A percentile compares a stretch with the other conserved stretches of the same genome.
Evolutionary conservation across 2,113 vertebrate genomes (phyloP).

Genomic region (Athene cunicularia): DNA sequence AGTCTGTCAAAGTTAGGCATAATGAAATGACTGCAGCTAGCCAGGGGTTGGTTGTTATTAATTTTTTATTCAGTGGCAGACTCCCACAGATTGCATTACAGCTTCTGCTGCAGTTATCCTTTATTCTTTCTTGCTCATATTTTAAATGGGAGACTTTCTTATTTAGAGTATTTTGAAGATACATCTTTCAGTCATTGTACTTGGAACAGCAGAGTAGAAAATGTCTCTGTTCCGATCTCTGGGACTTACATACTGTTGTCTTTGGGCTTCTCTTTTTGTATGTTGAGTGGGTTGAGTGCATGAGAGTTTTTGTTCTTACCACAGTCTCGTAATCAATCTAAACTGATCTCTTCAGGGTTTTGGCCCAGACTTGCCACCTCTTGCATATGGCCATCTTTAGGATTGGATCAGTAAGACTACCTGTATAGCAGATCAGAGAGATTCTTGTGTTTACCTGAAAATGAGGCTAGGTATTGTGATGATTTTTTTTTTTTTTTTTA

Average conservation of each 20-base stretch:
- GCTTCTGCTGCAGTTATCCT: neutral
- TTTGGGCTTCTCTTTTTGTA: neutral
- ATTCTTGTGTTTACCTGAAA: neutral
- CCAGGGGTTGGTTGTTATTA: neutral
- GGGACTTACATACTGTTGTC: neutral
- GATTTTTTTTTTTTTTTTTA: neutral
- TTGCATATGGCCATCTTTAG: neutral
- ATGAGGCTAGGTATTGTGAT: accelerated
- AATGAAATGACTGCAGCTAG: neutral
- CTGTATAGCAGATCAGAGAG: neutral
- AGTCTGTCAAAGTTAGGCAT: neutral
- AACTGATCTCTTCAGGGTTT: neutral
- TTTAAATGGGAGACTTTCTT: neutral
- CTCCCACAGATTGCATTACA: neutral
- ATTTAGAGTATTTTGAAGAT: neutral
- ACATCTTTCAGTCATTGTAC: neutral
- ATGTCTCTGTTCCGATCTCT: neutral
- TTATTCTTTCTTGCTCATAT: neutral
- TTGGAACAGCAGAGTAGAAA: neutral
- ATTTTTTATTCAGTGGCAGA: neutral
- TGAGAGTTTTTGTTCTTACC: neutral
- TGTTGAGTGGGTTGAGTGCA: neutral
- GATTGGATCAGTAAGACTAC: neutral
- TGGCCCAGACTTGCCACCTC: neutral
- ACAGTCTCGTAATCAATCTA: neutral